Conservation (phyloP, 2,797 vertebrate species). For the Sebastes aleutianus region DNA sequence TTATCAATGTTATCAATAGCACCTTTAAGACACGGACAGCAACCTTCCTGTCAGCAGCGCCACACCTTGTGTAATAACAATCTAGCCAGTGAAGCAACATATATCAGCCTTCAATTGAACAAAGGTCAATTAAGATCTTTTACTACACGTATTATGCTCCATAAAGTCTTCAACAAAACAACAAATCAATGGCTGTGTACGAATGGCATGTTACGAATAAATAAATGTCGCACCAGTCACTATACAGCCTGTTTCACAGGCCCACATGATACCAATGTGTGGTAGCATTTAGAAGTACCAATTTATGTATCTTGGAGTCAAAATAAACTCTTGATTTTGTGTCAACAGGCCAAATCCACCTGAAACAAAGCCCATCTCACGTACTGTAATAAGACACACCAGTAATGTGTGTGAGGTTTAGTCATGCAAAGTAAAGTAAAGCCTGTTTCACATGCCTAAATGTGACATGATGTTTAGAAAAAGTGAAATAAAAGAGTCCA, state of each 20-base stretch:
- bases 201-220: not conserved
- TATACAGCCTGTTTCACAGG: not conserved
- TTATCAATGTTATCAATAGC: too few species aligned
- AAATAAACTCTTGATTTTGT: slow-evolving; percentile 13
- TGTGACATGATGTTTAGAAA: not conserved
- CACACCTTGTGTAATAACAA: not conserved
- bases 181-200: not conserved
- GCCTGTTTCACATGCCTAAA: not conserved
- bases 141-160: not conserved
- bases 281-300: not conserved
- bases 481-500: slow-evolving; percentile 18
- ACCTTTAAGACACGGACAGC: not conserved
- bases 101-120: not conserved
- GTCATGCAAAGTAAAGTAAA: slow-evolving; percentile 24
- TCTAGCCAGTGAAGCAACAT: slow-evolving; percentile 6
- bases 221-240: not conserved
- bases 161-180: not conserved
- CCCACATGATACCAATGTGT: not conserved
- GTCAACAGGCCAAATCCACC: not conserved
- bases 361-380: not conserved
- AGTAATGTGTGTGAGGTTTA: not conserved
- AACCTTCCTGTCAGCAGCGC: not conserved
- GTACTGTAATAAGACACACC: slow-evolving; percentile 9
- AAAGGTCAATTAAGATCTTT: slow-evolving; percentile 45
- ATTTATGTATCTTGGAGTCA: not conserved